Evolutionary conservation across 2,888 invertebrate genomes (phyloP), one percentile per base, ranked within the genome.

Genomic region (Dione juno): DNA sequence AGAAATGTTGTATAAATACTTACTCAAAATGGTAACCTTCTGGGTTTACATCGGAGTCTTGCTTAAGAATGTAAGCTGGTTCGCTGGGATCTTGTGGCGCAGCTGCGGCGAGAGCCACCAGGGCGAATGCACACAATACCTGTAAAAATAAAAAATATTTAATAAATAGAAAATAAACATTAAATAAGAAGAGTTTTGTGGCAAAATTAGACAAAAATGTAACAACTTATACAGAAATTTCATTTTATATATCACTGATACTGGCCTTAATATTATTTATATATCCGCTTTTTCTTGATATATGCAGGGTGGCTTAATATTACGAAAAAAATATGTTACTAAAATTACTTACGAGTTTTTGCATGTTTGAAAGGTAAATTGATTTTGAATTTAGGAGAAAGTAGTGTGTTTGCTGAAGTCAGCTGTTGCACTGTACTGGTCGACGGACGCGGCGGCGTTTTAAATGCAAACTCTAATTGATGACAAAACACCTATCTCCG

Each of bases 1-100:
- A n/a, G n/a, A n/a, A n/a, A n/a, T n/a, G n/a, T n/a, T n/a, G n/a
- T n/a, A n/a, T 50, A 16, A 11, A 11, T 57, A 84, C 89, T 87
- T 74, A 90, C 90, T 84, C 82, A 70, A 89, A 90, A 74, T 86
- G 82, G 78, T 90, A 90, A 58, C 89, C 90, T 14, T 88, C 85
- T 6, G 87, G 85, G 76, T 82, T 80, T 71, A 89, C 81, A 72
- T 86, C 80, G 10, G 87, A 80, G 19, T 88, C 88, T 65, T 89
- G 89, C 78, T 86, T 88, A 69, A 90, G 79, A 72, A 89, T 88
- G 79, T 89, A 85, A 65, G 84, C 85, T 43, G 81, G 83, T 54
- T 81, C 77, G 28, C 37, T 48, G 19, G 78, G 78, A 5, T 81
- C 80, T 58, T 85, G 83, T 8, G 89, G 88, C 0, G 86, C 87